Conservation (phyloP, 2,797 vertebrate genomes). For the Diplodus sargus region DNA sequence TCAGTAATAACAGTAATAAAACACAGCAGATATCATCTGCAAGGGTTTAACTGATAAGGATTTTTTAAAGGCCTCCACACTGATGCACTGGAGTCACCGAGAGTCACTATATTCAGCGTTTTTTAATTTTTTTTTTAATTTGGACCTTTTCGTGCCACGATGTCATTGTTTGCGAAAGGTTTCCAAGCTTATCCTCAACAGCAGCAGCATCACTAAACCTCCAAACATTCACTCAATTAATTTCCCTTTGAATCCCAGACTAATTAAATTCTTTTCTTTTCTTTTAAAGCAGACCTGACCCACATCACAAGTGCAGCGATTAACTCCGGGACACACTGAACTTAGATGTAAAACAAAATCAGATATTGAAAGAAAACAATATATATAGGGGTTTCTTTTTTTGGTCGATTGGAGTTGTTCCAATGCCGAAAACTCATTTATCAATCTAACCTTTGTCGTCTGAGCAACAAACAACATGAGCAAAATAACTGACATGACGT, state of each 20-base stretch:
- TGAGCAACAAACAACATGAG: constrained; percentile 5
- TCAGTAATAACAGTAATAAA: constrained; percentile 61
- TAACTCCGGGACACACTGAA: background rate
- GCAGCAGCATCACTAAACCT: constrained; percentile 22
- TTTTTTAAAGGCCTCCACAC: constrained; percentile 43
- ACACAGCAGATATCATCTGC: constrained; percentile 49
- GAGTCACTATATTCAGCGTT: constrained; percentile 14
- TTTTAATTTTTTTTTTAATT: constrained; percentile 27
- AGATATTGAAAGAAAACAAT: background rate
- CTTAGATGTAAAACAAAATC: background rate
- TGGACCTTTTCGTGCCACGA: constrained; percentile 26
- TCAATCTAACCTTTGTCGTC: constrained; percentile 13
- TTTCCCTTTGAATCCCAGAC: constrained; percentile 26
- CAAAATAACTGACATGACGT: constrained; percentile 5
- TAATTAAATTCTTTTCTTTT: constrained; percentile 31
- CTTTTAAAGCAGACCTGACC: constrained; percentile 19
- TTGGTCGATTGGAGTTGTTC: background rate
- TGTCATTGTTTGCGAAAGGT: constrained; percentile 18
- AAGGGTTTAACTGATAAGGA: constrained; percentile 41
- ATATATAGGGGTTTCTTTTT: background rate
- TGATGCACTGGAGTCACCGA: constrained; percentile 6
- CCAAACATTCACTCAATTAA: constrained; percentile 32
- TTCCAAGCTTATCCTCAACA: constrained; percentile 10
- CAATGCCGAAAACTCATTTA: constrained; percentile 3
- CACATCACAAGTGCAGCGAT: constrained; percentile 10